phyloP scores from a whole-genome alignment of 2,113 vertebrate genomes.

The Alethe castanea region DNA sequence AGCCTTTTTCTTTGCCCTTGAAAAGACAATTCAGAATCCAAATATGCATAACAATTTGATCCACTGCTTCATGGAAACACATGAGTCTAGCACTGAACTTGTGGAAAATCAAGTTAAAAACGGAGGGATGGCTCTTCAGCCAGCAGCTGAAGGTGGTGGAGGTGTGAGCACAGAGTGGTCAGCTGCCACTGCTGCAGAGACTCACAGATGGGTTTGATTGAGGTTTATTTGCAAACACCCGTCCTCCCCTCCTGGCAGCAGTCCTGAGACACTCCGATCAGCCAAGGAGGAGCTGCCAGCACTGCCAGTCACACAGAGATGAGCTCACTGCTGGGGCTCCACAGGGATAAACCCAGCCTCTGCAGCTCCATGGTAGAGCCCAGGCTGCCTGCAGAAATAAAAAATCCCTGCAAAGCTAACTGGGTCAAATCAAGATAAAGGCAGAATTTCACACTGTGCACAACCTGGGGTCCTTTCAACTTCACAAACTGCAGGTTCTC shows the following conservation, averaged over 20 bases:
- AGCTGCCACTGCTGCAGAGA: not conserved
- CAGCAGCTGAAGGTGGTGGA: rapidly evolving
- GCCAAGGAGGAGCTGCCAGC: not conserved
- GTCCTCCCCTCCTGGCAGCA: not conserved
- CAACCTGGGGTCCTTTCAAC: not conserved
- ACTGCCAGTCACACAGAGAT: not conserved
- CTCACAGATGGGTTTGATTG: not conserved
- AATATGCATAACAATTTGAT: not conserved
- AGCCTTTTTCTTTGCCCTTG: not conserved
- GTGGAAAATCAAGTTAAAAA: not conserved
- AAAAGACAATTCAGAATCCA: not conserved
- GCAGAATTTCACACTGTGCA: not conserved
- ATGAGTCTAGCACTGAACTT: not conserved
- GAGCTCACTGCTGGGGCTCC: not conserved
- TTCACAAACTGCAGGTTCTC: not conserved
- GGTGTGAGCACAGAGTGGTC: not conserved
- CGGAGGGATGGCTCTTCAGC: not conserved
- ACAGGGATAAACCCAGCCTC: not conserved
- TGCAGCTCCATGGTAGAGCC: not conserved
- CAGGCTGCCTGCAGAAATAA: not conserved
- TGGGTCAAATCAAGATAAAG: not conserved
- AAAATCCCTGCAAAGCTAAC: not conserved
- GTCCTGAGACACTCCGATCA: not conserved
- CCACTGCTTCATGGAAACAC: not conserved
- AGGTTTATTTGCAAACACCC: not conserved